Evolutionary conservation across 2,888 invertebrate species (phyloP).

Genomic region (Catotricha subobsoleta): DNA sequence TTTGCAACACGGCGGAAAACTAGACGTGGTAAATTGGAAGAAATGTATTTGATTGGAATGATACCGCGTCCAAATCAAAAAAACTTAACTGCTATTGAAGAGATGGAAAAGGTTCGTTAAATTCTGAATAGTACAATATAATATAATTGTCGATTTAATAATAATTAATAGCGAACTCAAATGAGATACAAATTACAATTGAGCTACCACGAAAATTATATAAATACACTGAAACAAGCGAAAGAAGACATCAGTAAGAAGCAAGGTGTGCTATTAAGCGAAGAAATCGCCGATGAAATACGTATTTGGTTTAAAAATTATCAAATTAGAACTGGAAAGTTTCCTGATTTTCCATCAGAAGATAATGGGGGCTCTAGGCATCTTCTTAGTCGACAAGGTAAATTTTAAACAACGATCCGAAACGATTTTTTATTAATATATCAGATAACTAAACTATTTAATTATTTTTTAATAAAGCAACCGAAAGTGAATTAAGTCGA

Average conservation of each 20-base stretch:
- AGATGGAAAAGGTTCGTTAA: slow-evolving; percentile 19
- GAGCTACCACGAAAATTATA: slow-evolving; percentile 47
- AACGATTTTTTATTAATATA: neutral
- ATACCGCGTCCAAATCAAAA: slow-evolving; percentile 31
- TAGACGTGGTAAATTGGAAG: slow-evolving; percentile 53
- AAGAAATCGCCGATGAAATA: slow-evolving; percentile 73
- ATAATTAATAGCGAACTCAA: slow-evolving; percentile 20
- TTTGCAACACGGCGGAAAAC: slow-evolving; percentile 53
- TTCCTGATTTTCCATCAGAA: slow-evolving; percentile 82
- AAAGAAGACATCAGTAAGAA: slow-evolving; percentile 48
- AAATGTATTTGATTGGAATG: slow-evolving; percentile 81
- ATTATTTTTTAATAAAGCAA: slow-evolving; percentile 28
- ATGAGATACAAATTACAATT: slow-evolving; percentile 46
- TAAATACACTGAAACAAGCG: slow-evolving; percentile 42
- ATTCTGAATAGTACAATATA: neutral
- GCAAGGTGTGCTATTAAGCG: slow-evolving; percentile 59
- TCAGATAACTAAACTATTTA: neutral
- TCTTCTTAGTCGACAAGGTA: slow-evolving; percentile 62
- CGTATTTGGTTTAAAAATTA: slow-evolving; percentile 73
- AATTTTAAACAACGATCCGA: neutral
- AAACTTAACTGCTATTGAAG: slow-evolving; percentile 25
- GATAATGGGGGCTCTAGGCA: slow-evolving; percentile 79
- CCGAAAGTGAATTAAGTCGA: slow-evolving; percentile 62
- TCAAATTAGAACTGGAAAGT: slow-evolving; percentile 61
- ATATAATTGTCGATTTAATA: slow-evolving; percentile 16